Percentiles rank a stretch among this genome's conserved stretches.
These are phyloP conservation scores for Imbricaverruca yamaguchii DNA, from an alignment of 2,888 invertebrate genomes.

Conservation along the genomic window DNA sequence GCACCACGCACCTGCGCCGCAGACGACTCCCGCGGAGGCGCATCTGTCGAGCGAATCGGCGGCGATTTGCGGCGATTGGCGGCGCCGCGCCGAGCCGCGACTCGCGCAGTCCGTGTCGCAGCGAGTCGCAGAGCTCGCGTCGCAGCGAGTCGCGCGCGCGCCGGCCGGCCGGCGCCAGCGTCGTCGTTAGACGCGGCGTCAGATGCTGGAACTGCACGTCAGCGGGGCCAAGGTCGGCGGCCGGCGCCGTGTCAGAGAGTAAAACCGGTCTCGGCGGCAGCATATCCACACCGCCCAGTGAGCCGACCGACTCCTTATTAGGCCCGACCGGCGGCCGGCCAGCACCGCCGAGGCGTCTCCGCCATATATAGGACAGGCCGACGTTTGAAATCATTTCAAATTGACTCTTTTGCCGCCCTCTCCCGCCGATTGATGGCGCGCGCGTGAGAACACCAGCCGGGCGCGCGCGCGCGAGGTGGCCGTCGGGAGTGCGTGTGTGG, in stretches of 20 bases:
- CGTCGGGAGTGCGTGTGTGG: too few relatives aligned
- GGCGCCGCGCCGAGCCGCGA: neutral
- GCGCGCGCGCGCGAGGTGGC: neutral
- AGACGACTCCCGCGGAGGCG: too few relatives aligned
- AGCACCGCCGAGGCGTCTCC: neutral
- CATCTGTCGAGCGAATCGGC: too few relatives aligned
- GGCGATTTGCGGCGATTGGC: neutral
- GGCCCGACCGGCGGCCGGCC: neutral
- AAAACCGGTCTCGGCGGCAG: neutral
- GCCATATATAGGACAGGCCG: neutral
- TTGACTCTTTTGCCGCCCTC: conserved; percentile 1
- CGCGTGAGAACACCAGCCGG: neutral
- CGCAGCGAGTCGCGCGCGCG: neutral
- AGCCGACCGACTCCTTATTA: neutral
- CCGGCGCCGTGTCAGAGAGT: neutral
- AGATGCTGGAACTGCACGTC: neutral
- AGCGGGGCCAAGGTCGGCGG: conserved; percentile 12
- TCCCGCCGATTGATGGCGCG: neutral
- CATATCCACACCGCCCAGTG: neutral
- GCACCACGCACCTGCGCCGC: too few relatives aligned
- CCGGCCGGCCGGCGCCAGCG: neutral
- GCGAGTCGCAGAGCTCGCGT: neutral
- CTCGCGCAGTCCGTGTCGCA: neutral
- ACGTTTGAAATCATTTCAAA: conserved; percentile 1
- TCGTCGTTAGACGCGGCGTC: neutral